Evolutionary conservation across 2,888 invertebrate species (phyloP).

Genomic region (Xestia ashworthii): DNA sequence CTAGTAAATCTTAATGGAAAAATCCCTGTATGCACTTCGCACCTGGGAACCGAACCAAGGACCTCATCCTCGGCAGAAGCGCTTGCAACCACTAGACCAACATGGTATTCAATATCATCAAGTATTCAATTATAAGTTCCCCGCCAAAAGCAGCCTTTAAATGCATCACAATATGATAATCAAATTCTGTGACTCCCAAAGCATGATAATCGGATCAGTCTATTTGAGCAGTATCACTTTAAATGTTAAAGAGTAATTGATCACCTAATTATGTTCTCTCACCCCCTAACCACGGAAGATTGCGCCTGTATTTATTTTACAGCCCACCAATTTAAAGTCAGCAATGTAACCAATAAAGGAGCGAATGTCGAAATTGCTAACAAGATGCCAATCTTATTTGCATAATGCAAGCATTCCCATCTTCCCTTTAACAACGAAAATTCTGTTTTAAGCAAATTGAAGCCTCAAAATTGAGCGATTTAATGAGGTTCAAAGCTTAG

Average conservation of each 20-base stretch:
- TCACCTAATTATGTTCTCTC: not conserved
- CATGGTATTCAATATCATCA: not conserved
- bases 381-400: conserved; percentile 66
- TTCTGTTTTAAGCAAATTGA: conserved; percentile 62
- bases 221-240: not conserved
- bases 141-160: too few relatives aligned
- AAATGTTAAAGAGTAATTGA: not conserved
- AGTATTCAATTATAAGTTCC: too few relatives aligned
- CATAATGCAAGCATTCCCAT: conserved; percentile 72
- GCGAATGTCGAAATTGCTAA: conserved; percentile 53
- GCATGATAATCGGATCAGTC: too few relatives aligned
- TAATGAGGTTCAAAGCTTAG: conserved; percentile 66
- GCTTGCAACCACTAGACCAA: not conserved
- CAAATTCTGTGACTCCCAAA: too few relatives aligned
- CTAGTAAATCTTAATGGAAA: not conserved
- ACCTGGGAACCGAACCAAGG: not conserved
- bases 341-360: conserved; percentile 46
- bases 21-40: not conserved
- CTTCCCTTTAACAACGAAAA: conserved; percentile 55
- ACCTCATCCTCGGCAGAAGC: not conserved
- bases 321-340: conserved; percentile 18
- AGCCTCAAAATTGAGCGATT: conserved; percentile 51
- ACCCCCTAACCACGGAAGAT: not conserved
- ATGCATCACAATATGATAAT: too few relatives aligned
- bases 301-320: conserved; percentile 22